Percentiles rank a stretch among this genome's conserved stretches.
Conservation (phyloP, 2,113 vertebrate species). For the Ictidomys tridecemlineatus region DNA sequence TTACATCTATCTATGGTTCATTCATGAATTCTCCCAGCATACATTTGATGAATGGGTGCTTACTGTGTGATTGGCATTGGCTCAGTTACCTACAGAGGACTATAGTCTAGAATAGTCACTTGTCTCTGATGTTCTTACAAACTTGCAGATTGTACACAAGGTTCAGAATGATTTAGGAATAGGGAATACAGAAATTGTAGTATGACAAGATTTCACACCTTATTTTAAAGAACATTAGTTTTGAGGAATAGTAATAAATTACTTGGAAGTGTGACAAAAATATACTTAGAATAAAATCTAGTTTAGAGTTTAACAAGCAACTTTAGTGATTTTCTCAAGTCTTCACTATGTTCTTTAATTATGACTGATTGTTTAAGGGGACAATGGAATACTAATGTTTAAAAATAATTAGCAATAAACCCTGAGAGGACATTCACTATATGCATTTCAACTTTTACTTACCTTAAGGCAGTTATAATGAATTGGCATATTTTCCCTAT, state of each 20-base stretch:
- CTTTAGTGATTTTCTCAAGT: neutral
- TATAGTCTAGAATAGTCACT: neutral
- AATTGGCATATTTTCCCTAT: neutral
- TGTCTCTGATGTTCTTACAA: neutral
- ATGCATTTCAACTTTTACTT: neutral
- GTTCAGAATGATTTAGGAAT: neutral
- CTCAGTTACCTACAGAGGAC: neutral
- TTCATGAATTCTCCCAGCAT: neutral
- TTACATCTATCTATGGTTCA: neutral
- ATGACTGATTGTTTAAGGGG: neutral
- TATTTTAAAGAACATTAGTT: neutral
- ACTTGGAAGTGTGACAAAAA: neutral
- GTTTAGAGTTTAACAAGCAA: no score
- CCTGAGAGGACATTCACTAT: neutral
- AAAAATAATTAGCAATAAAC: neutral
- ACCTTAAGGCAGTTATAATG: neutral
- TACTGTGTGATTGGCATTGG: neutral
- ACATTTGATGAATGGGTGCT: neutral
- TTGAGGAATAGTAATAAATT: neutral
- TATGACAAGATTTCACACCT: neutral
- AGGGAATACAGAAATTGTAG: neutral
- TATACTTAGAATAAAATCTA: neutral
- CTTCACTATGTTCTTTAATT: neutral
- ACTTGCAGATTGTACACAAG: neutral
- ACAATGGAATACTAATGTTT: neutral